phyloP scores from a whole-genome alignment of 2,888 invertebrate genomes.

The Ophion costatus region DNA sequence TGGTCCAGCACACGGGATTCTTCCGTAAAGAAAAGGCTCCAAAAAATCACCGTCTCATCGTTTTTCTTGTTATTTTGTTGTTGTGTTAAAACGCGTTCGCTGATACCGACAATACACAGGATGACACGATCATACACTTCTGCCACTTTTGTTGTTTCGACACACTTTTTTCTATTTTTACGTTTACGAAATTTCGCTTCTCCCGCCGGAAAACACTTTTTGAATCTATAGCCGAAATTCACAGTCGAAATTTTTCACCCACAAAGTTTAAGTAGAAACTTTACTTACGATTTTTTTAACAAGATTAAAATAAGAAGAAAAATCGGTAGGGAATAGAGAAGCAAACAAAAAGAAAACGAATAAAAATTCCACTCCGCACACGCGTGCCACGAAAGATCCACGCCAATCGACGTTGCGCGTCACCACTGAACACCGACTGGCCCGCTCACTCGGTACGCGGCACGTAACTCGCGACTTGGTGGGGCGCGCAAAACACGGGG shows the following conservation, averaged over 20 bases:
- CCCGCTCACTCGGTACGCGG: conserved; percentile 55
- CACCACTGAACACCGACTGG: conserved; percentile 68
- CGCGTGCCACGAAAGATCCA: conserved; percentile 37
- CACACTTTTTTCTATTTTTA: conserved; percentile 31
- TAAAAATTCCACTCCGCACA: conserved; percentile 42
- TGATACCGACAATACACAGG: conserved; percentile 51
- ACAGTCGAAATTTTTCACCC: not conserved
- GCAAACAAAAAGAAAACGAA: conserved; percentile 44
- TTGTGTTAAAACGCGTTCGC: conserved; percentile 40
- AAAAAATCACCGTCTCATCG: conserved; percentile 65
- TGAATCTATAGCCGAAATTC: conserved; percentile 1
- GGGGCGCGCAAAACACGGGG: not conserved
- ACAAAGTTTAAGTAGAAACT: conserved; percentile 2
- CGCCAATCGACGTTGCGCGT: conserved; percentile 69
- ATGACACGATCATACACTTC: conserved; percentile 34
- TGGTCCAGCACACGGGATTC: conserved; percentile 62
- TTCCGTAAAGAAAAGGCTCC: conserved; percentile 56
- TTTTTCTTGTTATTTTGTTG: conserved; percentile 5
- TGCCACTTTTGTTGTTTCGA: conserved; percentile 45
- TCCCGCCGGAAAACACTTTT: conserved; percentile 8
- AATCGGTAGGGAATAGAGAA: conserved; percentile 14
- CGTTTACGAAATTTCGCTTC: not conserved
- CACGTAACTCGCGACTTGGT: conserved; percentile 34
- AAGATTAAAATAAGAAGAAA: not conserved
- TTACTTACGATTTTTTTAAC: conserved; percentile 1